Base-by-base conservation (phyloP, 2,797 vertebrate genomes). In the Mormyrus hasselquistii region DNA sequence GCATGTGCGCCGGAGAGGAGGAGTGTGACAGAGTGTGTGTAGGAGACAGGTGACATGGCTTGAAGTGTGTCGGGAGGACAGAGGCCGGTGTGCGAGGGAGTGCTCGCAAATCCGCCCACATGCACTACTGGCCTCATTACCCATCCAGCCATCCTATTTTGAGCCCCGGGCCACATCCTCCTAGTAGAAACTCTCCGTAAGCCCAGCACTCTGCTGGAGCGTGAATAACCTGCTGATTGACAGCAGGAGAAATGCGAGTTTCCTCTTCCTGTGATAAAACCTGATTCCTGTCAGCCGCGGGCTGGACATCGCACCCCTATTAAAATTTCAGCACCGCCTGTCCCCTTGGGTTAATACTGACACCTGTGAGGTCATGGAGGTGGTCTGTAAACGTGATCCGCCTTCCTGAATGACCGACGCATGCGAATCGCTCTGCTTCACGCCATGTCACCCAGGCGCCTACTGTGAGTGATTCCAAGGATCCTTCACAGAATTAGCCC, bases 211-310 rank as follows among this genome's bases (percentile, higher is more conserved):
- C 5, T 1, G 2, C 12, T 25, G 38, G 12, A 34, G 53, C 79
- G 3, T 85, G 34, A 55, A 19, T 19, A 86, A 65, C 50, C 41
- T 89, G 69, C 87, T 50, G 16, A 25, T 69, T 89, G 87, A 14
- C 86, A 62, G 85, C 14, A 76, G 84, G 84, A 55, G 89, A 49
- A 89, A 89, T 2, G 3, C 4, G 41, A 89, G 38, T 53, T 69
- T 25, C 52, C 22, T 47, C 41, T 89, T 89, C 89, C 89, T 87
- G 69, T 83, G 86, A 52, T 7, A 87, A 87, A 89, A 82, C 86
- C 89, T 62, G 69, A 82, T 73, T 89, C 50, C 22, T 44, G 34
- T 9, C 22, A 50, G 65, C 41, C 53, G 47, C 38, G 2, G 41
- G 38, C 50, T 52, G 10, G 53, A 82, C 69, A 79, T 49, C 65